Evolutionary conservation across 2,797 vertebrate species (phyloP).

Genomic region (Synanceia verrucosa): DNA sequence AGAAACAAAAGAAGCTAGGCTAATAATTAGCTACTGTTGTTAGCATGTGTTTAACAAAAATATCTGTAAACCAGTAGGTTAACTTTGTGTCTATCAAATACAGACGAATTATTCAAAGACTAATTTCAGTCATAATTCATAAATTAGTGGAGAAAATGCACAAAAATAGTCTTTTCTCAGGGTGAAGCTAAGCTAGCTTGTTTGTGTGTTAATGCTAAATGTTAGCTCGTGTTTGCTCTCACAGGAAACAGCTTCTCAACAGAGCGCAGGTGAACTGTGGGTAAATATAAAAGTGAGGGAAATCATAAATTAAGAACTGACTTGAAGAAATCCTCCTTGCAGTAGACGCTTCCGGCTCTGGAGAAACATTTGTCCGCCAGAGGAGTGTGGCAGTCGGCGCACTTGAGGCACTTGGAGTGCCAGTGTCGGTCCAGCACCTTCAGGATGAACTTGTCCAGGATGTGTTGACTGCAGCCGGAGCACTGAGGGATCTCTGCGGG

Average conservation of each 20-base stretch:
- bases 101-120: not conserved
- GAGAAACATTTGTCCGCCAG: constrained; percentile 97
- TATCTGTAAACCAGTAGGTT: not conserved
- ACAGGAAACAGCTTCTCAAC: not conserved
- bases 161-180: not conserved
- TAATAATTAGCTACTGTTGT: not conserved
- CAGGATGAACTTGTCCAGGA: constrained; percentile 98
- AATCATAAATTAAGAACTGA: constrained; percentile 75
- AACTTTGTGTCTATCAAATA: not conserved
- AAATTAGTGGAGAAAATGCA: not conserved
- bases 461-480: constrained; percentile 97
- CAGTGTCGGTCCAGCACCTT: constrained; percentile 98
- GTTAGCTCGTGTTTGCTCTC: not conserved
- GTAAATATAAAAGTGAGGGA: not conserved
- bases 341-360: constrained; percentile 94
- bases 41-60: not conserved
- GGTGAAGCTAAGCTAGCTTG: not conserved
- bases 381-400: constrained; percentile 94
- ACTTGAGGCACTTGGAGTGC: constrained; percentile 99
- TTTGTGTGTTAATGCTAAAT: not conserved
- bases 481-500: constrained; percentile 95
- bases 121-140: not conserved
- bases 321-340: constrained; percentile 99
- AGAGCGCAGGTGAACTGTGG: not conserved
- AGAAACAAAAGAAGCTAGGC: not conserved